phyloP scores from a whole-genome alignment of 2,888 invertebrate species.

The Myopa tessellatipennis region DNA sequence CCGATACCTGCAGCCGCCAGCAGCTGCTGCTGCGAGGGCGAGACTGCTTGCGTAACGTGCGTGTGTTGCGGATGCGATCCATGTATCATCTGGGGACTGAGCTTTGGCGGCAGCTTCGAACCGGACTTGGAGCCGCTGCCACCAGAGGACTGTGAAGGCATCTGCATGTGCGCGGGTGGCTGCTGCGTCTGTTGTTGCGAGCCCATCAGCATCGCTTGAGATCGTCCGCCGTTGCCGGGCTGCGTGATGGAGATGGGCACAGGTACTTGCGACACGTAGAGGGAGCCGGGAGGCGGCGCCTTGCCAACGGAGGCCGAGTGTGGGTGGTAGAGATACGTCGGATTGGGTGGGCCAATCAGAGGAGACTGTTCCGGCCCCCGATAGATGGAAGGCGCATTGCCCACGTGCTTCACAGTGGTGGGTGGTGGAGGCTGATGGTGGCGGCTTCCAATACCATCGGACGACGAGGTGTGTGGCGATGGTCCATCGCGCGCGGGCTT shows the following conservation, averaged over 20 bases:
- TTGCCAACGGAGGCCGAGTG: conserved; percentile 56
- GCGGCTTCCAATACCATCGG: conserved; percentile 44
- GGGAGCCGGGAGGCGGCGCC: conserved; percentile 57
- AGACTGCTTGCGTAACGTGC: conserved; percentile 54
- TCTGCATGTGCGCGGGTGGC: conserved; percentile 52
- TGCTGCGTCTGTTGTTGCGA: conserved; percentile 50
- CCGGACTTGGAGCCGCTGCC: conserved; percentile 35
- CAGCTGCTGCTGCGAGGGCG: conserved; percentile 59
- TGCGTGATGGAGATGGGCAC: conserved; percentile 65
- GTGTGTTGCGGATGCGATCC: conserved; percentile 44
- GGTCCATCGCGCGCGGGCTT: conserved; percentile 71
- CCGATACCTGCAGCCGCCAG: conserved; percentile 51
- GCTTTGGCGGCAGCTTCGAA: conserved; percentile 70
- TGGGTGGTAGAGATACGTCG: conserved; percentile 67
- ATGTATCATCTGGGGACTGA: conserved; percentile 67
- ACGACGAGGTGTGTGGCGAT: conserved; percentile 59
- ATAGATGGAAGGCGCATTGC: conserved; percentile 58
- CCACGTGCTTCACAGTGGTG: conserved; percentile 58
- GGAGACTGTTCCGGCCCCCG: conserved; percentile 55
- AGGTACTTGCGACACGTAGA: conserved; percentile 69
- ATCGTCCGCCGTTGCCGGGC: conserved; percentile 50
- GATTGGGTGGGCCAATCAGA: conserved; percentile 56
- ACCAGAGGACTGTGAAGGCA: conserved; percentile 44
- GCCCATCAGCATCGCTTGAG: conserved; percentile 44
- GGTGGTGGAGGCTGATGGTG: conserved; percentile 50